These are phyloP conservation scores for Cromileptes altivelis DNA, from an alignment of 2,113 vertebrate species.

Conservation along the genomic window DNA sequence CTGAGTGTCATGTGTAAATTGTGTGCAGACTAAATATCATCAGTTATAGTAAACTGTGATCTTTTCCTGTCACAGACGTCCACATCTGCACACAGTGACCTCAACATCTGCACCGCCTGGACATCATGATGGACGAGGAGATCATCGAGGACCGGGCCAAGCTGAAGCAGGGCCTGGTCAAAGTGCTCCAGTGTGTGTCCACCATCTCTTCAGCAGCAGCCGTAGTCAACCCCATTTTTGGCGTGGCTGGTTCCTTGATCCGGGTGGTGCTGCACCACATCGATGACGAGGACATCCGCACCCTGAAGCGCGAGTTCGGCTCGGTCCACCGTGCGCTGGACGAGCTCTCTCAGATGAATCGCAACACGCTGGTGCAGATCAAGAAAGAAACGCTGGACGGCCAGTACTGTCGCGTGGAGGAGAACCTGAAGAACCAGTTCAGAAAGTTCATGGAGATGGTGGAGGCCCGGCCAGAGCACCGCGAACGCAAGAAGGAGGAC, in stretches of 20 bases:
- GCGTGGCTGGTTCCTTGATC: conserved; percentile 85
- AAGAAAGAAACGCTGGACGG: conserved; percentile 83
- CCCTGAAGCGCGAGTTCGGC: conserved; percentile 82
- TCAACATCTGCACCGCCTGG: not conserved
- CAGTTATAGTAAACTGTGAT: not conserved
- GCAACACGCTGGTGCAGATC: conserved; percentile 79
- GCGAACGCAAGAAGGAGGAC: conserved; percentile 75
- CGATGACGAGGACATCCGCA: conserved; percentile 85
- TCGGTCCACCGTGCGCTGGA: conserved; percentile 79
- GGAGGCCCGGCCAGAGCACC: conserved; percentile 70
- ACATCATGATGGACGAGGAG: conserved; percentile 80
- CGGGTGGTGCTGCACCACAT: conserved; percentile 85
- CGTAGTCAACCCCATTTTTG: conserved; percentile 86
- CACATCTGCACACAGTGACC: not conserved
- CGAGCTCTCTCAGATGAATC: conserved; percentile 79
- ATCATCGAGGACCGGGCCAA: conserved; percentile 81
- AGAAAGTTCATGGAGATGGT: conserved; percentile 86
- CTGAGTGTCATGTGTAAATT: not conserved
- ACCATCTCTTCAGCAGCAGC: conserved; percentile 85
- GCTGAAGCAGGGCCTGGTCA: conserved; percentile 83
- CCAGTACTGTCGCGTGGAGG: conserved; percentile 84
- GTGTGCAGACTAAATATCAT: not conserved
- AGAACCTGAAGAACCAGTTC: conserved; percentile 86
- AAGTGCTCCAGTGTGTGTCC: conserved; percentile 83
- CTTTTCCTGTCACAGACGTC: conserved; percentile 9